phyloP scores from a whole-genome alignment of 2,113 vertebrate genomes.

The Prochilodus magdalenae region DNA sequence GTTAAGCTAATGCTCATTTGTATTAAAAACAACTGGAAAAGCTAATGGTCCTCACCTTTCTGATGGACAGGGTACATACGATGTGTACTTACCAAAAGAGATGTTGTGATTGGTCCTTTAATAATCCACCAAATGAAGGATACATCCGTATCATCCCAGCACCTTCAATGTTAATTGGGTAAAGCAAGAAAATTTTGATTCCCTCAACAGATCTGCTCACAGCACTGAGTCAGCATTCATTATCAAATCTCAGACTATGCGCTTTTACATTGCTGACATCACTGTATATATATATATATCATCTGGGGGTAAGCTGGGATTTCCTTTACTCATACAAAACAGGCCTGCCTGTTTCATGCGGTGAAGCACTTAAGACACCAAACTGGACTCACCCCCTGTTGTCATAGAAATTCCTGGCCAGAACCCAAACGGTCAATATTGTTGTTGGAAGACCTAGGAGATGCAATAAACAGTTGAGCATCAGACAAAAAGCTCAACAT shows the following conservation, averaged over 20 bases:
- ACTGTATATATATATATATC: slow-evolving; percentile 1
- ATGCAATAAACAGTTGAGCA: slow-evolving; percentile 7
- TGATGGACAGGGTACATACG: not conserved
- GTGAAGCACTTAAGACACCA: not conserved
- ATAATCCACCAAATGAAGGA: slow-evolving; percentile 80
- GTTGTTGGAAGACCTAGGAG: slow-evolving; percentile 70
- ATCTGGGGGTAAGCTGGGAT: not conserved
- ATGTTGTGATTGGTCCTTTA: slow-evolving; percentile 77
- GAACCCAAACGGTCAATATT: slow-evolving; percentile 75
- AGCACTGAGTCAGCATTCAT: slow-evolving; percentile 4
- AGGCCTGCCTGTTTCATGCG: not conserved
- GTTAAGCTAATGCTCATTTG: no score
- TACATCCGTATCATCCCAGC: slow-evolving; percentile 80
- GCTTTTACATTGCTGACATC: not conserved
- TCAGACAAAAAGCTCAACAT: not conserved
- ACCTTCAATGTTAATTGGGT: slow-evolving; percentile 62
- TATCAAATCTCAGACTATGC: not conserved
- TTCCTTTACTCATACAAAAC: not conserved
- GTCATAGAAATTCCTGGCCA: slow-evolving; percentile 76
- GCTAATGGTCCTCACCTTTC: not conserved
- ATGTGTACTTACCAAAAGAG: slow-evolving; percentile 73
- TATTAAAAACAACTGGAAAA: no score
- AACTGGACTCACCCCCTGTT: slow-evolving; percentile 69
- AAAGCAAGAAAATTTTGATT: not conserved
- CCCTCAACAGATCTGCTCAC: slow-evolving; percentile 1